These are phyloP conservation scores for Lapara coniferarum DNA, from an alignment of 2,888 invertebrate genomes.

Conservation along the genomic window DNA sequence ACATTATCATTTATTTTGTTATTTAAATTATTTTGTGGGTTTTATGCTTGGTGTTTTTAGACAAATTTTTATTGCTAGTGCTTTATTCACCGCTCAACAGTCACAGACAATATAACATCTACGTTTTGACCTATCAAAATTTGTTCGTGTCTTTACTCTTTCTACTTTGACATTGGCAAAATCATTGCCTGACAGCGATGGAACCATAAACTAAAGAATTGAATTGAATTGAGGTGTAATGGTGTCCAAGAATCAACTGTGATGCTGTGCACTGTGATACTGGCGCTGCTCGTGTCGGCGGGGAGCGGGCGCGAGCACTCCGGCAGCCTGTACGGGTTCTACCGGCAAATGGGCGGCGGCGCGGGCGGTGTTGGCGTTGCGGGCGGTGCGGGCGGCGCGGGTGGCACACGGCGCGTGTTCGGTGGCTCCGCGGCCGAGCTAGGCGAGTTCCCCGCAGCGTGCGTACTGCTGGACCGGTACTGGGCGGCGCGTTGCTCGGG, in stretches of 20 bases:
- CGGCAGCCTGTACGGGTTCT: slow-evolving; percentile 49
- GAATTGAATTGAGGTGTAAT: no score
- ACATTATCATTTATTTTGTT: no score
- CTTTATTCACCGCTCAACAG: no score
- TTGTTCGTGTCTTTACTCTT: no score
- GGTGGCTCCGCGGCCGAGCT: slow-evolving; percentile 55
- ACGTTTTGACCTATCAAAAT: no score
- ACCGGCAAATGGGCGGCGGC: slow-evolving; percentile 41
- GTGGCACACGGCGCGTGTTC: slow-evolving; percentile 60
- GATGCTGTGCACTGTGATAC: slow-evolving; percentile 29
- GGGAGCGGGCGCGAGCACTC: slow-evolving; percentile 11
- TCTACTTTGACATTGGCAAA: no score
- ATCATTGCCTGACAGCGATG: no score
- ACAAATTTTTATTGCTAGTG: no score
- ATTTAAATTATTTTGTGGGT: no score
- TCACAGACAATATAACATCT: no score
- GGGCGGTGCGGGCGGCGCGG: slow-evolving; percentile 42
- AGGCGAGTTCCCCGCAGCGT: slow-evolving; percentile 50
- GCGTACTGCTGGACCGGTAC: slow-evolving; percentile 65
- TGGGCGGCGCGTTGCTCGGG: slow-evolving; percentile 63
- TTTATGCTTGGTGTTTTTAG: no score
- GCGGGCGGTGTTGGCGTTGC: slow-evolving; percentile 26
- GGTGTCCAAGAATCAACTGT: background rate
- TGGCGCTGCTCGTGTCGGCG: slow-evolving; percentile 29
- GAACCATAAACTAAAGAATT: no score